Evolutionary conservation across 2,888 invertebrate species (phyloP).

Genomic region (Napeogenes sylphis): DNA sequence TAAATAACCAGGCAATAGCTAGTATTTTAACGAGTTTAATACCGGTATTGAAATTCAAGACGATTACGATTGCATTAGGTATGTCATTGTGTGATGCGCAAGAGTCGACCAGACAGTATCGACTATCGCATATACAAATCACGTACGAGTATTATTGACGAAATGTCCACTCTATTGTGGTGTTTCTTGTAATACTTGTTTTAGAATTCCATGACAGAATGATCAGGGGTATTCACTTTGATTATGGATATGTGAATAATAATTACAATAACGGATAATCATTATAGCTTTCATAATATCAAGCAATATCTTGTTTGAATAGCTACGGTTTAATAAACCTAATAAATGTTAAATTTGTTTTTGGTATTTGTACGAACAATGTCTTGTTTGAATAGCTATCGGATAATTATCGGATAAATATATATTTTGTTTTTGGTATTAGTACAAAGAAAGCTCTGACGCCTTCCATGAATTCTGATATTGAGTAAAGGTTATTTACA

Average conservation of each 20-base stretch:
- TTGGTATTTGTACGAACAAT: too few species aligned
- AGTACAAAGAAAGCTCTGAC: too few species aligned
- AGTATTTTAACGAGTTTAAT: background rate
- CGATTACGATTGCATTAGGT: background rate
- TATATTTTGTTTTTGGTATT: too few species aligned
- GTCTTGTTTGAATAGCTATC: too few species aligned
- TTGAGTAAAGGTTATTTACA: too few species aligned
- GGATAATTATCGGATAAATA: too few species aligned
- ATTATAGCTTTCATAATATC: background rate
- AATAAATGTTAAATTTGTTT: too few species aligned
- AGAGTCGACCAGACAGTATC: background rate
- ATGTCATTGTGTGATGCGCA: background rate
- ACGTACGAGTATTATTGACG: constrained; percentile 1
- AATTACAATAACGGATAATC: too few species aligned
- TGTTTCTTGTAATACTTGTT: background rate
- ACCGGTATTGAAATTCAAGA: background rate
- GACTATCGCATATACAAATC: constrained; percentile 4
- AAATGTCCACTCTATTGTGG: constrained; percentile 3
- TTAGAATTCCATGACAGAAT: background rate
- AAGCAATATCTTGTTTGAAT: background rate
- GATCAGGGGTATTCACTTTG: background rate
- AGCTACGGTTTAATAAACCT: too few species aligned
- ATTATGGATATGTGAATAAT: too few species aligned
- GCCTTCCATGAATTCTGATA: too few species aligned
- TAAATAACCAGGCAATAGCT: background rate